Evolutionary conservation across 2,888 invertebrate genomes (phyloP), one percentile per base, ranked within the genome.

Genomic region (Xylota segnis): DNA sequence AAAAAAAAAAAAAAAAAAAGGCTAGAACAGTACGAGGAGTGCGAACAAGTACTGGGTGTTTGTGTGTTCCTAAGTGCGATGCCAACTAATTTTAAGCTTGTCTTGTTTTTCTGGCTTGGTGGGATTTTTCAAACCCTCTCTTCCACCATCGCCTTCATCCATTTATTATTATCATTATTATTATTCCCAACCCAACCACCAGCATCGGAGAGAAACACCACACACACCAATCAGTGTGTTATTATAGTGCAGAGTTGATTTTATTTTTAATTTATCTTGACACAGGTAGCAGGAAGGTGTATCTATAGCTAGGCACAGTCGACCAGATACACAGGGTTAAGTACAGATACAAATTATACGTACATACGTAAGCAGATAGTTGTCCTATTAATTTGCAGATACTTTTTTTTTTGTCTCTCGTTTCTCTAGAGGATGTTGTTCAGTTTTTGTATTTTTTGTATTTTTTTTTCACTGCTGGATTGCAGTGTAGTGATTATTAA

Each of bases 51-150:
- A 75, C 70, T 54, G 58, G 66, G 63, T 71, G 76, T 81, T 76
- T 81, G 76, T 76, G 81, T 81, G 84, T 81, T 70, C 61, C 61
- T 68, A 86, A 82, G 86, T 86, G 86, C 86, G 86, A 86, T 72
- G 86, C 75, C 56, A 72, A 72, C 86, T 86, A 86, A 86, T 86
- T 86, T 82, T 76, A 86, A 86, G 76, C 76, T 86, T 86, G 86
- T 86, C 86, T 86, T 82, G 86, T 82, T 86, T 86, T 86, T 82
- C 86, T 86, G 61, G 86, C 82, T 86, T 72, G 77, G 86, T 86
- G 66, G 65, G 86, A 82, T 86, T 71, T 72, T 76, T 63, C 23
- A 34, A n/a, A 29, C 10, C 23, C 23, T 10, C 32, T 32, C 34
- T 45, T 63, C 50, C 37, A 9, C 32, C 47, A 34, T 6, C 54